These are phyloP conservation scores for Crossoptilon crossoptilon DNA, from an alignment of 2,797 vertebrate species.

Conservation along the genomic window DNA sequence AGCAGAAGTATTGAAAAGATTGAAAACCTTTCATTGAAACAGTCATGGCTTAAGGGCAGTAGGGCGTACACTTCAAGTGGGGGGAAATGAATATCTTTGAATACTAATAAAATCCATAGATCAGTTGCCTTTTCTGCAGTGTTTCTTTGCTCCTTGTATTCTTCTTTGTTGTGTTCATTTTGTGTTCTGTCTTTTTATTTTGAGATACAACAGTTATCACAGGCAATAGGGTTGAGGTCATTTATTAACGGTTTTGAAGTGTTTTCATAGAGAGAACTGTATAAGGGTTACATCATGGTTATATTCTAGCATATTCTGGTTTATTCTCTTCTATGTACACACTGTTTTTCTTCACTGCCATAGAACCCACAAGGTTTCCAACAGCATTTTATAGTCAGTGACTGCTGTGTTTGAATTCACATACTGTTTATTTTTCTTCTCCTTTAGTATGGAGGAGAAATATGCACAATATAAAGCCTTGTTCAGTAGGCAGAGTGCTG, in stretches of 20 bases:
- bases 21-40: accelerated
- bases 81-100: neutral
- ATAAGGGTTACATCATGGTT: neutral
- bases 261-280: neutral
- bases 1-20: neutral
- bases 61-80: neutral
- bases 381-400: neutral
- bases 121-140: neutral
- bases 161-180: neutral
- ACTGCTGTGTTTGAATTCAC: neutral
- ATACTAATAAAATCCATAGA: neutral
- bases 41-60: accelerated
- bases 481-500: neutral
- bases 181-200: neutral
- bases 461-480: neutral
- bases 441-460: neutral
- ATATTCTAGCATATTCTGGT: neutral
- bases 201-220: neutral
- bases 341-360: neutral
- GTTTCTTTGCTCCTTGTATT: neutral
- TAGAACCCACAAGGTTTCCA: neutral
- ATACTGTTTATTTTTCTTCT: neutral
- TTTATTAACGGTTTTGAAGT: neutral
- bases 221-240: neutral
- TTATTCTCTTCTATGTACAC: neutral